Evolutionary conservation across 2,113 vertebrate species (phyloP).

Genomic region (Coryphaenoides rupestris): DNA sequence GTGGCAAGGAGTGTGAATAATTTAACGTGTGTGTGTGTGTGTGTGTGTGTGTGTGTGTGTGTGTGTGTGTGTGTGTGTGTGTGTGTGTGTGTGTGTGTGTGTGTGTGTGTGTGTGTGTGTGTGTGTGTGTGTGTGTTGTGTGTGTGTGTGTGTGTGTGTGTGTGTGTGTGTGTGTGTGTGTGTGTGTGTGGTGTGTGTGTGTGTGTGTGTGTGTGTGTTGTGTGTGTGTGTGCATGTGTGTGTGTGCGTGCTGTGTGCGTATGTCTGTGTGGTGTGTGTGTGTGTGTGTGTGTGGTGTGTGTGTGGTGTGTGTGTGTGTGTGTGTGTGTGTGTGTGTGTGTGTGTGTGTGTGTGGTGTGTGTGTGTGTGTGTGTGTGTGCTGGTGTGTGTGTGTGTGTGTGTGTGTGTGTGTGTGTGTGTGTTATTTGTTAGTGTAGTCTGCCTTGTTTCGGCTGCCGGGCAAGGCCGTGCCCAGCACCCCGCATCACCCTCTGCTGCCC

Average conservation of each 20-base stretch:
- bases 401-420: neutral
- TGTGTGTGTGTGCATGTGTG: neutral
- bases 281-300: slow-evolving; percentile 20
- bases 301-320: slow-evolving; percentile 3
- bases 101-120: neutral
- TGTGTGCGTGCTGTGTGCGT: slow-evolving; percentile 11
- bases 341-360: neutral
- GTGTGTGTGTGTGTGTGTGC: neutral
- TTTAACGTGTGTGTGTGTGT: slow-evolving; percentile 20
- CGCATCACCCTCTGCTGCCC: slow-evolving; percentile 3
- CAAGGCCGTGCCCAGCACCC: slow-evolving; percentile 50
- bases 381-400: neutral
- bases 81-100: neutral
- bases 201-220: slow-evolving; percentile 3
- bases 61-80: slow-evolving; percentile 20
- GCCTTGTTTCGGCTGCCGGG: slow-evolving; percentile 13
- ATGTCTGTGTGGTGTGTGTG: slow-evolving; percentile 16
- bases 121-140: neutral
- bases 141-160: neutral
- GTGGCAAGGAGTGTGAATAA: slow-evolving; percentile 36
- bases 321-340: neutral
- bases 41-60: slow-evolving; percentile 17
- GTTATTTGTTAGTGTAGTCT: slow-evolving; percentile 20
- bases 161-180: slow-evolving; percentile 2
- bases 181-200: neutral